Base-by-base conservation (phyloP, 2,113 vertebrate species). In the Todiramphus saurophagus region DNA sequence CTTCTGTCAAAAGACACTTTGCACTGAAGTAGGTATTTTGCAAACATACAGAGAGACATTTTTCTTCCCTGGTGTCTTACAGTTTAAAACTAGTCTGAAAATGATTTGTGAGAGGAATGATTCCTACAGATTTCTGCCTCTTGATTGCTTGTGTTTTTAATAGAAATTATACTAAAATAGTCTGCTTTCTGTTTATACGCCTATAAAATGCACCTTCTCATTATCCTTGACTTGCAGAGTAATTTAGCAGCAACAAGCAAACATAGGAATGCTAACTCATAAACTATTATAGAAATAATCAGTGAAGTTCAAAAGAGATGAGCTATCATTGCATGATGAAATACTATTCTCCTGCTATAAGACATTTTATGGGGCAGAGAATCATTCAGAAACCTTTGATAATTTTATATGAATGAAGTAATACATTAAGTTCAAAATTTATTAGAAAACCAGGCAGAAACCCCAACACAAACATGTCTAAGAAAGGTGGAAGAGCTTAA, bases 1-100 rank as follows among this genome's bases (percentile, higher is more conserved):
- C 35, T 93, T 87, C 87, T 93, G 92, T 96, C 92, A 96, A 94
- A 95, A 89, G 41, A 31, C 1, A 2, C 48, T 79, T 95, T 89
- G 83, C 39, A 89, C 44, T 84, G 69, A 79, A 84, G 56, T 33
- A 96, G 73, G 89, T 82, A 84, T 82, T 95, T 94, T 94, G 89
- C 73, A 91, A 94, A 94, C 80, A 94, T 60, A 75, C 20, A 78
- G 74, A 59, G 95, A 94, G 86, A 96, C 27, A 28, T 59, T 84
- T 91, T 94, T 76, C 41, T 94, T 55, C 67, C 70, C 18, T 28
- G 72, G 13, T 89, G 17, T 79, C 43, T 89, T 66, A 85, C 24
- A 89, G 67, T 76, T 92, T 81, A 89, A 91, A 96, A 64, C 51
- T 28, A 53, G 16, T 76, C 93, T 84, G 81, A 91, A 67, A 87